phyloP scores from a whole-genome alignment of 1,140 invertebrate genomes.

The Calliopsis andreniformis region DNA sequence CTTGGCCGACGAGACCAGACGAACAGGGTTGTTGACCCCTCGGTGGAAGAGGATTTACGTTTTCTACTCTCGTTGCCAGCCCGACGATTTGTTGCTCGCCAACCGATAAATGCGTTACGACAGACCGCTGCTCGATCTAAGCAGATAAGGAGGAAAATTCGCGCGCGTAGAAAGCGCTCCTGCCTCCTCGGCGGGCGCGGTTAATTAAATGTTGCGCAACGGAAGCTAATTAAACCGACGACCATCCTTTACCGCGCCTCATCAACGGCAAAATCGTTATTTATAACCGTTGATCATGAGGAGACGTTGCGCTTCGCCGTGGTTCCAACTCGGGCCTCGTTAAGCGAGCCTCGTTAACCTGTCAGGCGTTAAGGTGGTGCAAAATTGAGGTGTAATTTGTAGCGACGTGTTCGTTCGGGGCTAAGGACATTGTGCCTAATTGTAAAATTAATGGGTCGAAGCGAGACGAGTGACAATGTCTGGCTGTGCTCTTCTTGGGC shows the following conservation, averaged over 20 bases:
- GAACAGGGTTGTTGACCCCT: conserved; percentile 43
- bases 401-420: not conserved
- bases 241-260: conserved; percentile 14
- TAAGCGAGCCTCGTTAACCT: not conserved
- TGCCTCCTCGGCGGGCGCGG: not conserved
- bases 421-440: not conserved
- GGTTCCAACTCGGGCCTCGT: conserved; percentile 2
- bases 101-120: conserved; percentile 26
- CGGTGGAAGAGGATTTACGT: conserved; percentile 25
- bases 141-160: conserved; percentile 1
- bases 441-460: not conserved
- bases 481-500: not conserved
- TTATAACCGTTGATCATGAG: conserved; percentile 35
- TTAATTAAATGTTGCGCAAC: conserved; percentile 50
- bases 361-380: not conserved
- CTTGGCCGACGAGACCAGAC: conserved; percentile 33
- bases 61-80: conserved; percentile 44
- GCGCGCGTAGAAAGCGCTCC: not conserved
- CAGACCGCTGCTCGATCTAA: not conserved
- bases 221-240: conserved; percentile 52
- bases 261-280: conserved; percentile 41
- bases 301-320: not conserved
- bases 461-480: not conserved
- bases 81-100: conserved; percentile 23
- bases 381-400: not conserved